Conservation (phyloP, 2,797 vertebrate genomes). For the Malurus splendens region DNA sequence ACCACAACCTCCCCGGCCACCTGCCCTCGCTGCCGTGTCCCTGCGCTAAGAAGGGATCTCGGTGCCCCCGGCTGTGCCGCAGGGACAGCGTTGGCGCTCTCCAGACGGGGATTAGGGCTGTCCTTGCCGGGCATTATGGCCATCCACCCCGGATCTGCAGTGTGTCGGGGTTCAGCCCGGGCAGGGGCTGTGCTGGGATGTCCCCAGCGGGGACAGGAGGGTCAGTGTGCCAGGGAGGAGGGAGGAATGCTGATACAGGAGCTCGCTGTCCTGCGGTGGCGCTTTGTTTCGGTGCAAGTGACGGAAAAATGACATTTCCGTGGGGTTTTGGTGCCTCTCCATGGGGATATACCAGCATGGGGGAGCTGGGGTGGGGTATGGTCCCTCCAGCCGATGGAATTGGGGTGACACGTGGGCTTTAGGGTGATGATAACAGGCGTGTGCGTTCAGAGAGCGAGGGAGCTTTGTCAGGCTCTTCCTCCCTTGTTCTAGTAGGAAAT, state of each 20-base stretch:
- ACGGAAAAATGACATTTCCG: neutral
- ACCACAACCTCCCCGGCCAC: accelerated
- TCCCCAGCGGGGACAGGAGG: neutral
- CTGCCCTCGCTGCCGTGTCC: neutral
- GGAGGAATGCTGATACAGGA: neutral
- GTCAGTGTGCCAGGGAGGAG: accelerated
- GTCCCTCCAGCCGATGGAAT: neutral
- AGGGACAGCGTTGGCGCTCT: neutral
- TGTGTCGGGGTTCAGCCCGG: accelerated
- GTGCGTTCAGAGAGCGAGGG: neutral
- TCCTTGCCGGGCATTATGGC: neutral
- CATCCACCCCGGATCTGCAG: neutral
- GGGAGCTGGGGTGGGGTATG: accelerated
- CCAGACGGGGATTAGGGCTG: slow-evolving; percentile 9
- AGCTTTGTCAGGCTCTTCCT: neutral
- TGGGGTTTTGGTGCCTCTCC: neutral
- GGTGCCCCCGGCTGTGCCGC: neutral
- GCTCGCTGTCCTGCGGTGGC: accelerated
- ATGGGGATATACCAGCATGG: accelerated
- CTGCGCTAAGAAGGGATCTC: neutral
- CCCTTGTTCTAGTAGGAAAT: neutral
- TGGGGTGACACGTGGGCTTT: neutral
- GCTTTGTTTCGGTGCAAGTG: accelerated
- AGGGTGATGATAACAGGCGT: accelerated
- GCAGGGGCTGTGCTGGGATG: neutral